A percentile compares a stretch with the other conserved stretches of the same genome.
phyloP scores from a whole-genome alignment of 2,113 vertebrate species.

The Scophthalmus maximus region DNA sequence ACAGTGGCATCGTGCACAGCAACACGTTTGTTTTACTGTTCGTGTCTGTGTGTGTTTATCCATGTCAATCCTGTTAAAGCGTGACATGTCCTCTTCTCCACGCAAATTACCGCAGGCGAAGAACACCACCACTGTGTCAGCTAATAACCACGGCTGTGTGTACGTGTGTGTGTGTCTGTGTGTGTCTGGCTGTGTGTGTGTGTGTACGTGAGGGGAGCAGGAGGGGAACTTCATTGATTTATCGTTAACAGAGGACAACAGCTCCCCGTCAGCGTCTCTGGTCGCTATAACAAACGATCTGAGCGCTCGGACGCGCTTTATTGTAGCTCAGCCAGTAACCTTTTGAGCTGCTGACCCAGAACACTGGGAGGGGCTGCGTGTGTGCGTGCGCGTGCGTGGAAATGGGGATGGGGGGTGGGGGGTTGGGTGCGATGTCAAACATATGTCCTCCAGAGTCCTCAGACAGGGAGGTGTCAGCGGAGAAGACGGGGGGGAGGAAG shows the following conservation, averaged over 20 bases:
- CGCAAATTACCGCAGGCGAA: conserved; percentile 71
- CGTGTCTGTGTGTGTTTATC: conserved; percentile 59
- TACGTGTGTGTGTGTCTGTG: conserved; percentile 2
- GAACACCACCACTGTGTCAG: conserved; percentile 64
- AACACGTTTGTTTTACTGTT: conserved; percentile 35
- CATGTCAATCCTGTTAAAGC: conserved; percentile 80
- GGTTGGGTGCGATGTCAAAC: conserved; percentile 83
- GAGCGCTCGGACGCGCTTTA: conserved; percentile 91
- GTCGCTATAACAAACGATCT: conserved; percentile 88
- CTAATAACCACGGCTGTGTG: conserved; percentile 66
- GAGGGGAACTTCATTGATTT: conserved; percentile 81
- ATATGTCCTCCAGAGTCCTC: conserved; percentile 88
- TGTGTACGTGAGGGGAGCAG: conserved; percentile 46
- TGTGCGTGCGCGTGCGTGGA: conserved; percentile 55
- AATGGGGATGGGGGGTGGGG: conserved; percentile 21
- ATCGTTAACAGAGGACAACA: conserved; percentile 83
- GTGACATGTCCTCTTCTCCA: conserved; percentile 78
- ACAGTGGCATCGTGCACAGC: conserved; percentile 43
- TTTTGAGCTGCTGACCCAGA: conserved; percentile 95
- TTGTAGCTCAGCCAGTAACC: conserved; percentile 93
- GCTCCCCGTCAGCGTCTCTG: conserved; percentile 82
- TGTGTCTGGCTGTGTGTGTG: conserved; percentile 22
- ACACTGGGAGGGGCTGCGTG: conserved; percentile 75
- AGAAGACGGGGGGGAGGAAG: conserved; percentile 50
- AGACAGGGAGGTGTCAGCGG: conserved; percentile 71